Evolutionary conservation across 2,888 invertebrate species (phyloP).

Genomic region (Rhagophthalmus giganteus): DNA sequence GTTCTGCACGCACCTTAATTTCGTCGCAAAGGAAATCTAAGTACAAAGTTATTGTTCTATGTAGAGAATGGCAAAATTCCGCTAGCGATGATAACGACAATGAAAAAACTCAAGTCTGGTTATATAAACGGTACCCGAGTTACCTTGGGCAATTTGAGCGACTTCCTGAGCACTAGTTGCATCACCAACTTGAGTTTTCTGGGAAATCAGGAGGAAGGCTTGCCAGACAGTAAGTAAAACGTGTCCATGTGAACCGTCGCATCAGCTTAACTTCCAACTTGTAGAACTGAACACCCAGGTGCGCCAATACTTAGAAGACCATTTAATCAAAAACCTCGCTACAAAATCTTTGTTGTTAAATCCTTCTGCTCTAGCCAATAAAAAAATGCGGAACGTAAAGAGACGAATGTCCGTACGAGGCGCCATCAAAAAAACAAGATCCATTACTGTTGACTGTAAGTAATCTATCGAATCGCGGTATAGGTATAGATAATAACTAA

Average conservation of each 20-base stretch:
- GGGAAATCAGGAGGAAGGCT: conserved; percentile 89
- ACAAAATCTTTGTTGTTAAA: conserved; percentile 70
- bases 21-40: neutral
- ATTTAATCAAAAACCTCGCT: conserved; percentile 78
- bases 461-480: conserved; percentile 44
- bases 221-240: conserved; percentile 74
- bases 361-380: conserved; percentile 57
- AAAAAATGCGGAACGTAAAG: conserved; percentile 62
- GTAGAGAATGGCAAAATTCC: conserved; percentile 90
- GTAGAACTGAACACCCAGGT: conserved; percentile 78
- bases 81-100: conserved; percentile 93
- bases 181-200: conserved; percentile 96
- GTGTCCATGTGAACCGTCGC: neutral
- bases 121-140: conserved; percentile 99
- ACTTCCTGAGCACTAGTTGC: conserved; percentile 96
- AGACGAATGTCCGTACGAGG: conserved; percentile 87
- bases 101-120: conserved; percentile 97
- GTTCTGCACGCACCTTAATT: too few species aligned
- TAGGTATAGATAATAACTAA: conserved; percentile 2
- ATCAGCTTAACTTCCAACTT: conserved; percentile 30
- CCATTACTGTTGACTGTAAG: conserved; percentile 89
- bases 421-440: conserved; percentile 90
- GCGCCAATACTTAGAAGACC: conserved; percentile 84
- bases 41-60: conserved; percentile 42
- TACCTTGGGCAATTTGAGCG: conserved; percentile 89